Evolutionary conservation across 2,797 vertebrate genomes (phyloP), one percentile per base, ranked within the genome.

Genomic region (Manis crassicaudata): DNA sequence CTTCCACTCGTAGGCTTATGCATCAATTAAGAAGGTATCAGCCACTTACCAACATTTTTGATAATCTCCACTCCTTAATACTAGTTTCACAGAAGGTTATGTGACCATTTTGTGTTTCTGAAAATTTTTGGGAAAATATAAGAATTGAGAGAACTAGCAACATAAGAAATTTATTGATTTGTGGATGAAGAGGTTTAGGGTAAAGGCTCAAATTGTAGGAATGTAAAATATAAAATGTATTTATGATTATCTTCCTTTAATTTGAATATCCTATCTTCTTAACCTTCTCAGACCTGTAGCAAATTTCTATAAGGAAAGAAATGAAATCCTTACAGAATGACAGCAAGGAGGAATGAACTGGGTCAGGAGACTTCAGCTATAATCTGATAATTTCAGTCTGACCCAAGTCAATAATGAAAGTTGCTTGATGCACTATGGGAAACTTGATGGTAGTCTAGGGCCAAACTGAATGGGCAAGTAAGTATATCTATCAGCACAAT

Each of bases 361-460:
- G 63, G 37, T 95, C 87, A 96, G 50, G 88, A 67, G 60, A 94
- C 35, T 90, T 93, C 81, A 92, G 40, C 76, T 90, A 50, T 86
- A 76, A 21, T 46, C 65, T 95, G 65, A 93, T 97, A 84, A 95
- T 92, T 96, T 94, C 81, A 92, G 62, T 96, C 77, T 95, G 81
- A 95, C 70, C 40, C 40, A 93, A 93, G 88, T 95, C 72, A 95
- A 58, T 96, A 97, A 96, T 95, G 65, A 96, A 97, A 88, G 90
- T 88, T 94, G 20, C 37, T 90, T 35, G 77, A 92, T 88, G 62
- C 81, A 96, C 73, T 94, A 63, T 90, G 77, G 77, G 77, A 94
- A 96, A 77, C 43, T 73, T 96, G 93, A 96, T 94, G 77, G 52
- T 86, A 96, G 79, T 85, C 87, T 87, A 88, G 88, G 90, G 90